These are phyloP conservation scores for Alethe diademata DNA, from an alignment of 2,113 vertebrate species.

Conservation along the genomic window DNA sequence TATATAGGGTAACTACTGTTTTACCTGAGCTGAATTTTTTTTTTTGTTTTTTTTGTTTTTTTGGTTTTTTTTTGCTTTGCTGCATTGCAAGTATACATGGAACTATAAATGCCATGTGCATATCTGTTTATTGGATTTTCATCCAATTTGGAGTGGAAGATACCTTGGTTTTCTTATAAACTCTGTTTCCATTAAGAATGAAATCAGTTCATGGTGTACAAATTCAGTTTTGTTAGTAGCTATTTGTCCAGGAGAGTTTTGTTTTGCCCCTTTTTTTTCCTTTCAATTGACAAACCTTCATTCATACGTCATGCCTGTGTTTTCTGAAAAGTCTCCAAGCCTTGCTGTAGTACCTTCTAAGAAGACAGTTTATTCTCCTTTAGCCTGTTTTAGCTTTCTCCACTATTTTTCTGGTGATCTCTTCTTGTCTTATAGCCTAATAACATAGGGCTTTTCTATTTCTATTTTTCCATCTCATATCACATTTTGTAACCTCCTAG, in stretches of 20 bases:
- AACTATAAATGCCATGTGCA: background rate
- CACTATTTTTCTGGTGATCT: background rate
- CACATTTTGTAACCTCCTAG: background rate
- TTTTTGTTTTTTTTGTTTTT: background rate
- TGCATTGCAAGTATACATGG: background rate
- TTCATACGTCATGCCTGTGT: background rate
- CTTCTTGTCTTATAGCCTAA: background rate
- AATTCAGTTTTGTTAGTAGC: background rate
- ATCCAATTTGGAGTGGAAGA: background rate
- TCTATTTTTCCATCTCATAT: background rate
- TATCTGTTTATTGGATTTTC: background rate
- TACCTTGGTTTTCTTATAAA: background rate
- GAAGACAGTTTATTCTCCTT: background rate
- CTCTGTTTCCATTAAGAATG: background rate
- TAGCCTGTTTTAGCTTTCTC: background rate
- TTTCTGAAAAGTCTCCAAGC: background rate
- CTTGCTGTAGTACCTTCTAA: background rate
- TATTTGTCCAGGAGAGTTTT: background rate
- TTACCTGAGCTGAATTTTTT: background rate
- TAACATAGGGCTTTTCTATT: background rate
- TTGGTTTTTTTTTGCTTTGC: background rate
- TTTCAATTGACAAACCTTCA: background rate
- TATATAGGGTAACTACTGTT: background rate
- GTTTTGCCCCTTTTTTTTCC: accelerated
- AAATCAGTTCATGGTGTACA: background rate